Evolutionary conservation across 2,888 invertebrate genomes (phyloP).

Genomic region (Epistrophe grossulariae): DNA sequence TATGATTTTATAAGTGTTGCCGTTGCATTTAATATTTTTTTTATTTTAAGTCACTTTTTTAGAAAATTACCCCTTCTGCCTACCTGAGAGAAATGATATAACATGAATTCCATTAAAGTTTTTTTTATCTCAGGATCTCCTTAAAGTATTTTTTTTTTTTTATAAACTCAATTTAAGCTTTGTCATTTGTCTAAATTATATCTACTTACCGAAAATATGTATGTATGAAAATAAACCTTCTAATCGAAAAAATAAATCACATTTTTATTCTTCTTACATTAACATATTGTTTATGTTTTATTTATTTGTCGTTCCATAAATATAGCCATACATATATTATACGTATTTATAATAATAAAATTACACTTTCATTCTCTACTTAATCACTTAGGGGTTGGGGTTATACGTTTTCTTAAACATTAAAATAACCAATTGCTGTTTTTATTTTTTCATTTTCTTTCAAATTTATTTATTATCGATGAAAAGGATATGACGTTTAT

Average conservation of each 20-base stretch:
- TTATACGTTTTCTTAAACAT: slow-evolving; percentile 58
- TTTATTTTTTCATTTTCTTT: slow-evolving; percentile 21
- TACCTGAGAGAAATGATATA: no score
- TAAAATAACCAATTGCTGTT: slow-evolving; percentile 57
- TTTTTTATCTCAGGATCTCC: no score
- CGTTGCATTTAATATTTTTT: no score
- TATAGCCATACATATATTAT: slow-evolving; percentile 63
- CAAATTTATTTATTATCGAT: slow-evolving; percentile 37
- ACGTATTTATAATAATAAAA: slow-evolving; percentile 60
- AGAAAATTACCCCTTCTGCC: no score
- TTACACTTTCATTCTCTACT: slow-evolving; percentile 75
- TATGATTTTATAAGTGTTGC: no score
- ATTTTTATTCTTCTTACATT: slow-evolving; percentile 54
- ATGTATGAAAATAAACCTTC: not conserved
- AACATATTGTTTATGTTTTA: slow-evolving; percentile 58
- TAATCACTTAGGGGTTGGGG: slow-evolving; percentile 60
- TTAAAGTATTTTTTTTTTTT: no score
- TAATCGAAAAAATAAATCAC: not conserved
- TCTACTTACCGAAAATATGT: not conserved
- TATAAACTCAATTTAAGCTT: no score
- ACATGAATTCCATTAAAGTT: no score
- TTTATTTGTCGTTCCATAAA: slow-evolving; percentile 75
- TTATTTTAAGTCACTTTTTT: no score
- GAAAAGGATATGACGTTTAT: slow-evolving; percentile 65
- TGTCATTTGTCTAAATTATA: no score